phyloP scores from a whole-genome alignment of 2,113 vertebrate species.

The Lamprologus speciosus region DNA sequence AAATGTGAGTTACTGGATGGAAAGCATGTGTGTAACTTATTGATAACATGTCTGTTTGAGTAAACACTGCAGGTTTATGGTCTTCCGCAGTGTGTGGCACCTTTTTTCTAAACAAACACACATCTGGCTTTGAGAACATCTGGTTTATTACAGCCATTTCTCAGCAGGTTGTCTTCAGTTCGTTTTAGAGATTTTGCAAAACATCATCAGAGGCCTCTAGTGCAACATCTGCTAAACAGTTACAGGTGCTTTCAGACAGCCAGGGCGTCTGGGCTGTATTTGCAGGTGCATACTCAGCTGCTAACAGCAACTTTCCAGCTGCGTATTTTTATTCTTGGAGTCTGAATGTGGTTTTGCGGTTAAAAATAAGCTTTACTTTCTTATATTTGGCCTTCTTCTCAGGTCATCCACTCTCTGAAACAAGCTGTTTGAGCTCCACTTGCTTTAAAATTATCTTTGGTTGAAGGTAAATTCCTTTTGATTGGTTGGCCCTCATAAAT shows the following conservation, averaged over 20 bases:
- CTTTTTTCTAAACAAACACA: constrained; percentile 6
- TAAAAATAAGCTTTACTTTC: background rate
- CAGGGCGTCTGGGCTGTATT: background rate
- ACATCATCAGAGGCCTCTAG: background rate
- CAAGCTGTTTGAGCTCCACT: background rate
- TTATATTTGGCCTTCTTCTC: background rate
- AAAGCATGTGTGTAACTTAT: fast-evolving
- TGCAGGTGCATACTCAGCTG: background rate
- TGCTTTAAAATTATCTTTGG: background rate
- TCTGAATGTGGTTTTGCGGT: background rate
- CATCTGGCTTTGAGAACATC: constrained; percentile 8
- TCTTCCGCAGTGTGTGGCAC: background rate
- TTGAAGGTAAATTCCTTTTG: background rate
- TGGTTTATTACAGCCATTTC: constrained; percentile 2
- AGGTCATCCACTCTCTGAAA: background rate
- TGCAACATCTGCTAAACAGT: background rate
- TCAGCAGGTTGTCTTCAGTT: background rate
- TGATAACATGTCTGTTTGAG: background rate
- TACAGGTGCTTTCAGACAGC: background rate
- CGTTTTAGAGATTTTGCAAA: background rate
- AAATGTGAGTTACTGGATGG: background rate
- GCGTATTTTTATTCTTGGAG: background rate
- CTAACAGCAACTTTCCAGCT: background rate
- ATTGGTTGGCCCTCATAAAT: background rate
- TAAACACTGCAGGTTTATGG: background rate